Conservation (phyloP, 2,888 invertebrate genomes). For the Drosophila aldrichi region DNA sequence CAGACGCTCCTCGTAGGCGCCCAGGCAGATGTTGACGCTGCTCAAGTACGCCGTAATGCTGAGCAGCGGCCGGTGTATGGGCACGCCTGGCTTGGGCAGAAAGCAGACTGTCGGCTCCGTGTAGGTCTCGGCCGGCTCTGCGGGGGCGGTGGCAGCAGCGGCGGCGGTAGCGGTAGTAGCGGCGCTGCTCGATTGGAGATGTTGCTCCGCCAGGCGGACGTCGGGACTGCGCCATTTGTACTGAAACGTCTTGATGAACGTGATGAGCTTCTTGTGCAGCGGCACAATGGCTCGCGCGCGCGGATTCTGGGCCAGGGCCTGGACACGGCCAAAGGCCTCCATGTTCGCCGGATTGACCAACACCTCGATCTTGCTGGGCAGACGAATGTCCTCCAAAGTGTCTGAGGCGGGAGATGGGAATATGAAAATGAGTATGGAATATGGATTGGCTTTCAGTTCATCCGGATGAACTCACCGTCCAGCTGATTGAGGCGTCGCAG, state of each 20-base stretch:
- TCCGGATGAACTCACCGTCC: conserved; percentile 88
- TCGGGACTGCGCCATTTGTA: conserved; percentile 90
- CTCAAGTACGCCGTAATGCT: conserved; percentile 92
- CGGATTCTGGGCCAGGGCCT: conserved; percentile 95
- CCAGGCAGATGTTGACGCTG: conserved; percentile 91
- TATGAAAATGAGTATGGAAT: no score
- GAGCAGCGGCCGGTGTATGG: conserved; percentile 90
- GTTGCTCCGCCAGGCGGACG: conserved; percentile 76
- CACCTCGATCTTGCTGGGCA: conserved; percentile 92
- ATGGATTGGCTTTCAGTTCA: neutral
- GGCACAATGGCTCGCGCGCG: conserved; percentile 90
- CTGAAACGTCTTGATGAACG: conserved; percentile 90
- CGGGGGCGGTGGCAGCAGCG: neutral
- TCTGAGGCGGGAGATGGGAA: conserved; percentile 84
- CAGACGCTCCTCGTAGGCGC: conserved; percentile 91
- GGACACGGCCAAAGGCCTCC: conserved; percentile 93
- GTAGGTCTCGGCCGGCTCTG: neutral
- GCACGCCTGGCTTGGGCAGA: conserved; percentile 87
- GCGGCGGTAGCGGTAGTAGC: no score
- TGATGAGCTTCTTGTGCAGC: conserved; percentile 90
- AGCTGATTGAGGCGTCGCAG: conserved; percentile 94
- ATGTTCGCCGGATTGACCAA: conserved; percentile 92
- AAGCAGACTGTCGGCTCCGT: conserved; percentile 82
- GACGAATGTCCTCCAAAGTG: conserved; percentile 90
- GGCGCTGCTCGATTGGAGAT: conserved; percentile 24